Conservation (phyloP, 2,113 vertebrate species). For the Orthonyx spaldingii region DNA sequence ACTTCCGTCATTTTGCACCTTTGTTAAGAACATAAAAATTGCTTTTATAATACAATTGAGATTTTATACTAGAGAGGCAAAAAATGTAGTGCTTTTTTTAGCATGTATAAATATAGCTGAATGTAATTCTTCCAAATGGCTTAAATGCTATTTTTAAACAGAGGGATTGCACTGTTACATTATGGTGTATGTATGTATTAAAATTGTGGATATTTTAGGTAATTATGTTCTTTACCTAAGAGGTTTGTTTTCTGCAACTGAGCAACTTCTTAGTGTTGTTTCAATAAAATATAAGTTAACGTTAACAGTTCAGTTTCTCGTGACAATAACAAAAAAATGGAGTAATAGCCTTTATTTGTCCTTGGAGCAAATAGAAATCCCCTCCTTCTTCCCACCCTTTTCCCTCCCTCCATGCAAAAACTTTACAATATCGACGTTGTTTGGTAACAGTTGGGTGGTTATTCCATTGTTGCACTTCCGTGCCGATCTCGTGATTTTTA, state of each 20-base stretch:
- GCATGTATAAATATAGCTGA: neutral
- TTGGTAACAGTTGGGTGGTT: constrained; percentile 13
- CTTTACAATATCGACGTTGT: constrained; percentile 17
- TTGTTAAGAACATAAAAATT: neutral
- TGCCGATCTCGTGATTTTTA: neutral
- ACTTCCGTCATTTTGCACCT: neutral
- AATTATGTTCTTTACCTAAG: neutral
- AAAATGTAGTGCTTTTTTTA: neutral
- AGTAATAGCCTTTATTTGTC: neutral
- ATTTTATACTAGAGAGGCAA: neutral
- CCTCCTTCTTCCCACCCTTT: neutral
- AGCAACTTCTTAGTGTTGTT: neutral
- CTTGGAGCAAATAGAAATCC: neutral
- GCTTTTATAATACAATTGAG: neutral
- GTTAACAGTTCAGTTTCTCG: neutral
- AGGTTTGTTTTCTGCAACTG: neutral
- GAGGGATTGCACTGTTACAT: neutral
- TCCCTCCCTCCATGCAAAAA: neutral
- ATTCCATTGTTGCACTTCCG: constrained; percentile 8
- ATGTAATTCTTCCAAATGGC: neutral
- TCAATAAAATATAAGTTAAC: neutral
- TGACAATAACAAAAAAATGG: neutral
- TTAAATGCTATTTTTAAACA: neutral
- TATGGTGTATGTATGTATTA: neutral
- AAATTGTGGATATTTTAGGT: neutral